Evolutionary conservation across 2,888 invertebrate genomes (phyloP), one percentile per base, ranked within the genome.

Genomic region (Congeria kusceri): DNA sequence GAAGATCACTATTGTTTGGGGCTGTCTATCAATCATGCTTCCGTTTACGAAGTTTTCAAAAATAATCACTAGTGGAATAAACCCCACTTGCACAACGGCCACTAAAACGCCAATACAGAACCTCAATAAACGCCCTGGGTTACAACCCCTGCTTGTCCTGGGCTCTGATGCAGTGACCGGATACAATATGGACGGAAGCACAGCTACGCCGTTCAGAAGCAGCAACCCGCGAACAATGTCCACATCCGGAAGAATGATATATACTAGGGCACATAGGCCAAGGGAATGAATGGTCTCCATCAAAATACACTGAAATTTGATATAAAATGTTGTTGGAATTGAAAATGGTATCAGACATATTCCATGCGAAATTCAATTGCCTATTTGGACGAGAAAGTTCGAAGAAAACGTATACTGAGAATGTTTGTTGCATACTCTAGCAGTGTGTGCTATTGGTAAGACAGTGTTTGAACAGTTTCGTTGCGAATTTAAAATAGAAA

Each of bases 221-320:
- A 92, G 80, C 0, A 91, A 80, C 2, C 89, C 91, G 11, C 87
- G 86, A 9, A 89, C 82, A 56, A 90, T 84, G 78, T 91, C 89
- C 58, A 91, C 70, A 20, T 87, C 84, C 13, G 91, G 91, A 28
- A 92, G 81, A 15, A 93, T 83, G 18, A 89, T 81, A 74, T 91
- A 92, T 29, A 91, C 87, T 39, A 93, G 83, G 5, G 91, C 77
- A 61, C 89, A 87, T 5, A 93, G 79, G 5, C 93, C 92, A 29
- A 91, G 70, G 0, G 89, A 77, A 66, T 90, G 90, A 0, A 86
- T 53, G 2, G 66, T 56, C 70, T 91, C 91, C 27, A 86, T 66
- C 0, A 86, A 0, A 5, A 85, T 72, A 44, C 84, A 84, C 91
- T 91, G 80, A 39, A 85, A 76, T 47, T 25, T 20, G 25, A 53